Evolutionary conservation across 2,113 vertebrate species (phyloP), one percentile per base, ranked within the genome.

Genomic region (Platycercus adscitus): DNA sequence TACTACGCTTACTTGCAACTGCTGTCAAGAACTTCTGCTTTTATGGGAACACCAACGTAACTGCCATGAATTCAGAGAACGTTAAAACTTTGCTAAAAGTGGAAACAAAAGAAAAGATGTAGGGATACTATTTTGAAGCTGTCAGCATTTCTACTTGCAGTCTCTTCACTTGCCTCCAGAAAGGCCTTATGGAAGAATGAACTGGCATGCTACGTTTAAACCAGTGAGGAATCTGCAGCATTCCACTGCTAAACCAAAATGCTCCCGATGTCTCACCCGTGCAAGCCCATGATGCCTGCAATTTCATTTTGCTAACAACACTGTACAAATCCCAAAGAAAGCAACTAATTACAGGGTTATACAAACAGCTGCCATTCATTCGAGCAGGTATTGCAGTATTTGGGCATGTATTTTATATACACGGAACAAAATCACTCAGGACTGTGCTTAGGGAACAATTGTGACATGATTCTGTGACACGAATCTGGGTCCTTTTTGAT

Each of bases 401-500:
- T 46, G 41, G 63, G 47, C 25, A 69, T 8, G 1, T 12, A 29
- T 52, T 91, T 61, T 72, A 73, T 64, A 75, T 5, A 84, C 55
- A 75, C 6, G 50, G 75, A 91, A 72, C 8, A 50, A 14, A 89
- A 86, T 26, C 83, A 39, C 26, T 63, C 9, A 64, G 8, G 68
- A 18, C 21, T 72, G 3, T 43, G 81, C 33, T 76, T 29, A 81
- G 53, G 77, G 80, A 92, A 69, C 81, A 84, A 79, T 46, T 96
- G 10, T 76, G 61, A 89, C 49, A 43, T 31, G 56, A 35, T 92
- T 84, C 86, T 73, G 73, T 87, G 73, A 89, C 58, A 75, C 1
- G 1, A 81, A 72, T 69, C 56, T 79, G 77, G 14, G 41, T 84
- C 46, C 83, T 95, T 90, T 83, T 75, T 88, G 72, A 84, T 81